These are phyloP conservation scores for Grantiella picta DNA, from an alignment of 2,113 vertebrate genomes.

Conservation along the genomic window DNA sequence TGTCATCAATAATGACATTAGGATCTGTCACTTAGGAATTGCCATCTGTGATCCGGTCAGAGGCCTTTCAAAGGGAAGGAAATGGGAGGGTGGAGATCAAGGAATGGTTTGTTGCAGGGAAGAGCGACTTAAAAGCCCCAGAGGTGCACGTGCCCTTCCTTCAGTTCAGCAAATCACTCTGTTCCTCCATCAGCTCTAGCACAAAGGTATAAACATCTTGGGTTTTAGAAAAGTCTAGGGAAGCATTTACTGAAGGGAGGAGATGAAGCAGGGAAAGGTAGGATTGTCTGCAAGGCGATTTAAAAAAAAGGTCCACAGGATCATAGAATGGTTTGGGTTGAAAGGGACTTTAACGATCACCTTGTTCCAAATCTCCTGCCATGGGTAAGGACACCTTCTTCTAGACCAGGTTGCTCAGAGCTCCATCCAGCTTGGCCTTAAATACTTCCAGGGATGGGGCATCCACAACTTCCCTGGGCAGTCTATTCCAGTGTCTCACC, in stretches of 20 bases:
- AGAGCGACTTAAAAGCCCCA: background rate
- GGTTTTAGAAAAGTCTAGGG: background rate
- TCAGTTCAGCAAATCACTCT: background rate
- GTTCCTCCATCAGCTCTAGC: background rate
- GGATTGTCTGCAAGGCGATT: background rate
- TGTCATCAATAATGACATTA: slow-evolving; percentile 12
- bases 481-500: background rate
- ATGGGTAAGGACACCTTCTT: background rate
- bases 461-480: background rate
- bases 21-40: slow-evolving; percentile 32
- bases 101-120: background rate
- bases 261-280: background rate
- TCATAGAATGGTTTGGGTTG: background rate
- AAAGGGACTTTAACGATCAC: background rate
- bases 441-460: background rate
- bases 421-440: background rate
- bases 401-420: background rate
- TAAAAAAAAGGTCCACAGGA: background rate
- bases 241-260: background rate
- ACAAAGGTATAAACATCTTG: background rate
- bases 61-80: slow-evolving; percentile 21
- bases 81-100: background rate
- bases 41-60: background rate
- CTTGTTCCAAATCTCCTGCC: background rate
- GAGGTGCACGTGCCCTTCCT: background rate